Conservation (phyloP, 1,140 invertebrate species). For the Macrobrachium nipponense region DNA sequence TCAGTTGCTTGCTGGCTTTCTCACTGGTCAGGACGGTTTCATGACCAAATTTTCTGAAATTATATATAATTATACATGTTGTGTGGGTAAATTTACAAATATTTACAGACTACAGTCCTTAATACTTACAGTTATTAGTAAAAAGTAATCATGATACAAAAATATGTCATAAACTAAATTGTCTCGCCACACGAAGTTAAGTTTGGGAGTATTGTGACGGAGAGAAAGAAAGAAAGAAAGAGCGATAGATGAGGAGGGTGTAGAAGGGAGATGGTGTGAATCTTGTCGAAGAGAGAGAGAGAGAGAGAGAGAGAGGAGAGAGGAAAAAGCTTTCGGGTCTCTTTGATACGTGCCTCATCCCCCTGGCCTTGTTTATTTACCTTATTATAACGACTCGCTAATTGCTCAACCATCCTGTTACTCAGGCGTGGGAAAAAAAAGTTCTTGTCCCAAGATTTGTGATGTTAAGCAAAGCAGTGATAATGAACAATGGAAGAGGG, state of each 20-base stretch:
- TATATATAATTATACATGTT: too few species aligned
- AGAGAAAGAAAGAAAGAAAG: neutral
- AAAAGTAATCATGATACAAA: too few species aligned
- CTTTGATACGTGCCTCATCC: constrained; percentile 50
- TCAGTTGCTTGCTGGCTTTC: too few species aligned
- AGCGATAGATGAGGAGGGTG: neutral
- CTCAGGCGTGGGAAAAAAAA: constrained; percentile 42
- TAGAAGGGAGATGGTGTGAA: neutral
- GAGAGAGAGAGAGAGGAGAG: constrained; percentile 9
- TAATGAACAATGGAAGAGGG: neutral
- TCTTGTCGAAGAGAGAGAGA: neutral
- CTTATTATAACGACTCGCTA: constrained; percentile 58
- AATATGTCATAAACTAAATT: too few species aligned
- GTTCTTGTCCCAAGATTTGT: neutral
- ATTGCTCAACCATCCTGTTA: constrained; percentile 50
- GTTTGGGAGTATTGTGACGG: neutral
- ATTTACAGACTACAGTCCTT: too few species aligned
- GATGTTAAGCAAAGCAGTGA: constrained; percentile 22
- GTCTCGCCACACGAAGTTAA: neutral
- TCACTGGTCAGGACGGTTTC: too few species aligned
- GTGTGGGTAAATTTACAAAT: too few species aligned
- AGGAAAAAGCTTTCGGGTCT: neutral
- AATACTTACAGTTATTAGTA: too few species aligned
- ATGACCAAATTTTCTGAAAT: too few species aligned
- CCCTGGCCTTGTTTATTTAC: constrained; percentile 45